Evolutionary conservation across 2,797 vertebrate genomes (phyloP), one percentile per base, ranked within the genome.

Genomic region (Vespertilio murinus): DNA sequence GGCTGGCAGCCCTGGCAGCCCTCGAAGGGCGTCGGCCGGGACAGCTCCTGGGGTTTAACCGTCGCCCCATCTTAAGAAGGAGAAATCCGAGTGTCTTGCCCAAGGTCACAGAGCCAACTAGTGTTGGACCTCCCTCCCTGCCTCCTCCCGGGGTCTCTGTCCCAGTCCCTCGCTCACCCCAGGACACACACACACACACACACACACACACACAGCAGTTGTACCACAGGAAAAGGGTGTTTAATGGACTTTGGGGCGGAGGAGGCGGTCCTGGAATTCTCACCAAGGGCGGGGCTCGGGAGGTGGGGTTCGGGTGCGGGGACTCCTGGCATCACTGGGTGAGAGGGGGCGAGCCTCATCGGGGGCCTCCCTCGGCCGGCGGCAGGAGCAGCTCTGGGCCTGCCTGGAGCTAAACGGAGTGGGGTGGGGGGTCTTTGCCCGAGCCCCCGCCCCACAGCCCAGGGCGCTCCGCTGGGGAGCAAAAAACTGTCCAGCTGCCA

Each of bases 161-260:
- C n/a, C 35, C 61, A 10, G 49, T 28, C 83, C 42, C 18, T 49
- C 16, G 3, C 33, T 38, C n/a, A n/a, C n/a, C 30, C 35, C 25
- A 52, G 28, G 77, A 47, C 45, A 61, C 77, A 88, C 77, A 79
- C 25, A n/a, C 18, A 79, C 25, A n/a, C 18, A 47, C 45, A 61
- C 77, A 88, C 77, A 79, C 25, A n/a, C 18, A 73, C 11, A 54
- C 47, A 40, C 33, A 47, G 16, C 54, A 47, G 5, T 4, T 3
- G 1, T 20, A 65, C 40, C 20, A 52, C 35, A 82, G 52, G 42
- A 65, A 71, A 74, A 30, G 12, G 47, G 69, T 10, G 33, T 96
- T 96, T 97, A 97, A 91, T 95, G 73, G 40, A 33, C 74, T 52
- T 49, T 22, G 49, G 35, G 9, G 25, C 2, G 33, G 65, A 0